These are phyloP conservation scores for Axinella damicornis DNA, from an alignment of 37 sponge, comb jelly and placozoan species.

Conservation along the genomic window DNA sequence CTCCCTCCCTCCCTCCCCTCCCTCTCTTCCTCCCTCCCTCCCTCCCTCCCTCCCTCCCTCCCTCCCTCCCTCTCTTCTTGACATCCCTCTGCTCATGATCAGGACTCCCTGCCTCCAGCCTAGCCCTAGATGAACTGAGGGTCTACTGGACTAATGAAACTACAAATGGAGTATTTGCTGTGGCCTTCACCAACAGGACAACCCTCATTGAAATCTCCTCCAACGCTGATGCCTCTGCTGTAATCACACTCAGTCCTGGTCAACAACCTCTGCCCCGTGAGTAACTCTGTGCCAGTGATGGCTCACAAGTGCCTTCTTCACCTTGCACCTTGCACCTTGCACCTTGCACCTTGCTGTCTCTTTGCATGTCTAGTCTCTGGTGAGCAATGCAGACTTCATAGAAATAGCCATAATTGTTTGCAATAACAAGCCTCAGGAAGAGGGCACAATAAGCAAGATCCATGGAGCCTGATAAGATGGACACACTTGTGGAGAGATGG, in stretches of 20 bases:
- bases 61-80: neutral
- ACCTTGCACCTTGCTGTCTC: too few species aligned
- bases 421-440: too few species aligned
- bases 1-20: slow-evolving; percentile 22
- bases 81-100: neutral
- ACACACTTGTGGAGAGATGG: too few species aligned
- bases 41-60: neutral
- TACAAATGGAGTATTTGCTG: slow-evolving; percentile 22
- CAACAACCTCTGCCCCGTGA: slow-evolving; percentile 44
- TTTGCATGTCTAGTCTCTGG: too few species aligned
- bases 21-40: slow-evolving; percentile 4
- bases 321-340: too few species aligned
- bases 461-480: too few species aligned
- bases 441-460: too few species aligned
- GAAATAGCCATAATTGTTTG: too few species aligned
- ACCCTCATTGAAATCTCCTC: slow-evolving; percentile 12
- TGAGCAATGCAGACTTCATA: too few species aligned
- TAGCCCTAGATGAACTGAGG: slow-evolving; percentile 49
- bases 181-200: neutral
- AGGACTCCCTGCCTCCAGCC: slow-evolving; percentile 33
- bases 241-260: slow-evolving; percentile 52
- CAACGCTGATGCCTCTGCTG: neutral
- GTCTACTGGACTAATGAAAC: slow-evolving; percentile 63
- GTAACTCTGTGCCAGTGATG: neutral
- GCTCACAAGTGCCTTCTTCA: too few species aligned